Evolutionary conservation across 2,888 invertebrate genomes (phyloP), one percentile per base, ranked within the genome.

Genomic region (Eupithecia subumbrata): DNA sequence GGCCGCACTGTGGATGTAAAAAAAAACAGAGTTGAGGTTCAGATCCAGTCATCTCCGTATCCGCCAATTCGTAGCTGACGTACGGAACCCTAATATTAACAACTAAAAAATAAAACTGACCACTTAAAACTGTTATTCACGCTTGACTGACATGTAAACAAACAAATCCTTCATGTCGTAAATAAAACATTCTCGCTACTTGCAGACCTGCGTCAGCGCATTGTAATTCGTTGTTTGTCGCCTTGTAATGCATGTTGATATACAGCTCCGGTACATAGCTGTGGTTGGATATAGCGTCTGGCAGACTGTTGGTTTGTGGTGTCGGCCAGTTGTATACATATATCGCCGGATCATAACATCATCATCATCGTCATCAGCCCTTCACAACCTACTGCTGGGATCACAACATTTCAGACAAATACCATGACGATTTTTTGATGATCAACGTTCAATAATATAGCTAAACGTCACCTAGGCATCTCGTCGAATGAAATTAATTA

Each of bases 211-310:
- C 78, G 78, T 76, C 76, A 69, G 56, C 70, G 34, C 64, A 69
- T 75, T 79, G 75, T 71, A 70, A 80, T 80, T 79, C 79, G 76
- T 71, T 68, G 74, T 74, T 70, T 71, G 74, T 77, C 78, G 48
- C 75, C 37, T 67, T n/a, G 40, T 22, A 22, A 43, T 16, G 68
- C 5, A 56, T 68, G 67, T 67, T 67, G 37, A 67, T 11, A 67
- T 25, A 40, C n/a, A 12, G 4, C 14, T 0, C 68, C 12, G 40
- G 34, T 40, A 11, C 37, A 43, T 43, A n/a, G 52, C 52, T 22
- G 22, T n/a, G 52, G 52, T 56, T 22, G 4, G 52, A 22, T 22
- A 11, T 22, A 56, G 52, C 52, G 52, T 22, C 11, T 56, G 9
- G 4, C 4, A 11, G 52, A 56, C 22, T 22, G 22, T 56, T 56